These are phyloP conservation scores for Aethes cnicana DNA, from an alignment of 2,888 invertebrate species.

Conservation along the genomic window DNA sequence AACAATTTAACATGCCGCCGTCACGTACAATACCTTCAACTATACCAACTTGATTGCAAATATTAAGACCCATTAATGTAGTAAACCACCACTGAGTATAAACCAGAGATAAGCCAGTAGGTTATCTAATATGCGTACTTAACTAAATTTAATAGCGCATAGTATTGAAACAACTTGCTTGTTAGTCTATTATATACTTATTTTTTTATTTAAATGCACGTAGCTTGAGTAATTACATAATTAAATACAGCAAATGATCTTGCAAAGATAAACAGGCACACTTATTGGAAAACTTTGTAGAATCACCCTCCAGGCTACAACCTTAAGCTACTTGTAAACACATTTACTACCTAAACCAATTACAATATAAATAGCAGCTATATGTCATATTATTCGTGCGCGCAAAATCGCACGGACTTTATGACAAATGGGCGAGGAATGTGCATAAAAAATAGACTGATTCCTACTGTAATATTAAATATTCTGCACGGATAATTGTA, in stretches of 20 bases:
- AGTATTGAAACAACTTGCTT: no score
- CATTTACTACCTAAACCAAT: no score
- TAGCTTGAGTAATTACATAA: conserved; percentile 30
- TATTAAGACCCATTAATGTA: conserved; percentile 29
- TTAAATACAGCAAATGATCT: no score
- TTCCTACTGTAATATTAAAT: conserved; percentile 10
- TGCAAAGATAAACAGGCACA: no score
- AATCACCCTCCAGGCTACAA: no score
- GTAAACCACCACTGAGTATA: conserved; percentile 23
- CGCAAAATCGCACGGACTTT: neutral
- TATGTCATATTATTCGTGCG: no score
- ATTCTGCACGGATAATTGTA: conserved; percentile 40
- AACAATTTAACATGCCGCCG: conserved; percentile 35
- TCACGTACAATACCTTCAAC: conserved; percentile 25
- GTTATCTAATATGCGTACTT: conserved; percentile 22
- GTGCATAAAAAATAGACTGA: conserved; percentile 15
- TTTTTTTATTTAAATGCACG: no score
- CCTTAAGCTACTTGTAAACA: no score
- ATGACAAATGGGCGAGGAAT: conserved; percentile 14
- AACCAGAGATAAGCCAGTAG: conserved; percentile 21
- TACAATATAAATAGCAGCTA: no score
- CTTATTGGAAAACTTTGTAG: no score
- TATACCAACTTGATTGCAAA: conserved; percentile 31
- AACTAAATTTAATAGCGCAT: conserved; percentile 22
- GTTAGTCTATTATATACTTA: no score